Evolutionary conservation across 2,888 invertebrate genomes (phyloP), one percentile per base, ranked within the genome.

Genomic region (Mesorhabditis sp.): DNA sequence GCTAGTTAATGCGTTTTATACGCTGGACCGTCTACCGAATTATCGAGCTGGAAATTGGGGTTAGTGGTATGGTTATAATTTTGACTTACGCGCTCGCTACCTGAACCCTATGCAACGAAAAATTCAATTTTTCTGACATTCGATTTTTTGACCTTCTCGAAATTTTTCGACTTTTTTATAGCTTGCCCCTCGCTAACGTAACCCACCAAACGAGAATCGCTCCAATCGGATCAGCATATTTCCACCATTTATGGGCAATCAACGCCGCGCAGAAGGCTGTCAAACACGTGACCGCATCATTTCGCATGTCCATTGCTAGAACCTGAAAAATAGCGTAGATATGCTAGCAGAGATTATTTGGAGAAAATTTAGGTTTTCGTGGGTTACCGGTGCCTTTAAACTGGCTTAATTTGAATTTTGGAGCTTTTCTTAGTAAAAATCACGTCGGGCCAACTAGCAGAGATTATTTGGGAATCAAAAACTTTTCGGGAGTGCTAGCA

Each of bases 271-370:
- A 72, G 7, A 88, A 78, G 4, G 88, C 88, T 0, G 86, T 84
- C 15, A 83, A 68, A 70, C 88, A 87, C 5, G 88, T 88, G 61
- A 87, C 72, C n/a, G 87, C 86, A 74, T 89, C 89, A 76, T 89
- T 89, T 6, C 88, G 76, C 79, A 88, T 88, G 75, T 89, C 88
- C 78, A 86, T 86, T 3, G 87, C 86, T 42, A 88, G 76, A 7
- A 81, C 76, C 68, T 68, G 10, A n/a, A 68, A 62, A 13, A 13
- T 13, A 50, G 28, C 28, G 28, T 28, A 2, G 7, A n/a, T 13
- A 50, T 50, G n/a, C 58, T n/a, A 13, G 58, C 7, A 50, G 58
- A 50, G 7, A 10, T 28, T 28, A 28, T 28, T 28, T 28, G 28
- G 28, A 28, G 28, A 28, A 28, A 28, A 28, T 28, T 28, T 28